phyloP scores from a whole-genome alignment of 1,140 invertebrate genomes.

The Leptinotarsa defecta region DNA sequence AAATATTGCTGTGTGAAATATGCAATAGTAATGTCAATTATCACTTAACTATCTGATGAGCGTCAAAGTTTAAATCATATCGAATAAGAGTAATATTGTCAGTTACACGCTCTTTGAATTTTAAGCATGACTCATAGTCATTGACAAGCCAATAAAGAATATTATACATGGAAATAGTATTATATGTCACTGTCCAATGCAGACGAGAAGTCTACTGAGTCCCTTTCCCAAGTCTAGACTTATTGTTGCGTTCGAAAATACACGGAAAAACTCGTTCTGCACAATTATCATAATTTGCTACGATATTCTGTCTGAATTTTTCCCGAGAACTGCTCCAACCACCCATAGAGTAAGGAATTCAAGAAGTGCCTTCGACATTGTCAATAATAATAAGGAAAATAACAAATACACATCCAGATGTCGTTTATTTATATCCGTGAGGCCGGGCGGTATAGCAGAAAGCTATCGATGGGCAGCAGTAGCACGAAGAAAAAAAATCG shows the following conservation, averaged over 20 bases:
- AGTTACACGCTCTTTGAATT: too few relatives aligned
- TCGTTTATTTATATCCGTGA: slow-evolving; percentile 34
- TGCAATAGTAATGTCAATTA: too few relatives aligned
- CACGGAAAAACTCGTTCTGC: not conserved
- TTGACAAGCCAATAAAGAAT: too few relatives aligned
- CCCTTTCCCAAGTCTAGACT: slow-evolving; percentile 1
- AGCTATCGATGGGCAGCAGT: slow-evolving; percentile 12
- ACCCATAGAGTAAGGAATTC: slow-evolving; percentile 8
- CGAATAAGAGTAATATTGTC: too few relatives aligned
- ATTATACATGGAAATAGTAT: too few relatives aligned
- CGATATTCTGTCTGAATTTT: slow-evolving; percentile 11
- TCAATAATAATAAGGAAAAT: slow-evolving; percentile 26
- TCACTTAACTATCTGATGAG: too few relatives aligned
- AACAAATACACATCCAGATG: slow-evolving; percentile 33
- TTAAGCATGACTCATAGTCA: too few relatives aligned
- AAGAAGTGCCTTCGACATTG: slow-evolving; percentile 13
- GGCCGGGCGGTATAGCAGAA: slow-evolving; percentile 23
- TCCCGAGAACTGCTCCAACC: not conserved
- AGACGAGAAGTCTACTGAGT: not conserved
- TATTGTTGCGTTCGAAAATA: not conserved
- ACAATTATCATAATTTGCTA: slow-evolving; percentile 15
- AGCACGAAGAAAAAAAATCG: slow-evolving; percentile 44
- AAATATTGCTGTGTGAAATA: too few relatives aligned
- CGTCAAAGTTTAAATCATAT: too few relatives aligned
- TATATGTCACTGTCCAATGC: too few relatives aligned